phyloP scores from a whole-genome alignment of 2,797 vertebrate species.

The Aphelocoma californica region DNA sequence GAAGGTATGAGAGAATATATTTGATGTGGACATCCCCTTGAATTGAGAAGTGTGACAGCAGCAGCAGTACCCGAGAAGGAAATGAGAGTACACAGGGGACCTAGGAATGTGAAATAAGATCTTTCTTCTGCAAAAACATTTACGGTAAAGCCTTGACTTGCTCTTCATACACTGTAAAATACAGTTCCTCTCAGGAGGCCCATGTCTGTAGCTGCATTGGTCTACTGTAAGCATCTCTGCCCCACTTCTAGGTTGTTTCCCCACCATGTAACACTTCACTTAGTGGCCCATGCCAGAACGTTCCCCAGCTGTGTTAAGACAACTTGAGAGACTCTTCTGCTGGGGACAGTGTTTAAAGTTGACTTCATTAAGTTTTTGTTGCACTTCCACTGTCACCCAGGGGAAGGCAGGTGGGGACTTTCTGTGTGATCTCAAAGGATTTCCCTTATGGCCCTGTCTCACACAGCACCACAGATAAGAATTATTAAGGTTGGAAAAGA shows the following conservation, averaged over 20 bases:
- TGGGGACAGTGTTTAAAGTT: neutral
- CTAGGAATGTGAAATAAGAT: neutral
- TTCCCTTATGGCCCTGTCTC: neutral
- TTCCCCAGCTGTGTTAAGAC: neutral
- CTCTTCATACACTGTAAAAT: neutral
- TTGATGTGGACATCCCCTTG: neutral
- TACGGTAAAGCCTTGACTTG: neutral
- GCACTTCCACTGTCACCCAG: neutral
- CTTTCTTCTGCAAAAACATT: neutral
- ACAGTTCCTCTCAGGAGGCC: neutral
- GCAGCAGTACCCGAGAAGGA: neutral
- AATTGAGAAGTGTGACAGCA: neutral
- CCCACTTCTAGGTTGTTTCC: neutral
- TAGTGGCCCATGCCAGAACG: rapidly evolving
- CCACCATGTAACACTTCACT: neutral
- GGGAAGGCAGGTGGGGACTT: neutral
- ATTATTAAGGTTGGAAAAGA: neutral
- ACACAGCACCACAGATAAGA: neutral
- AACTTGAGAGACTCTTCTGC: neutral
- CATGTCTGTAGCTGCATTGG: neutral
- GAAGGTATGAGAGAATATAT: neutral
- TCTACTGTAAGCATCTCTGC: neutral
- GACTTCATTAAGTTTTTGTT: neutral
- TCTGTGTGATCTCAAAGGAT: neutral
- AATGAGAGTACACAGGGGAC: neutral